Percentiles rank a stretch among this genome's conserved stretches.
Evolutionary conservation across 2,113 vertebrate genomes (phyloP).

Genomic region (Calyptomena viridis): DNA sequence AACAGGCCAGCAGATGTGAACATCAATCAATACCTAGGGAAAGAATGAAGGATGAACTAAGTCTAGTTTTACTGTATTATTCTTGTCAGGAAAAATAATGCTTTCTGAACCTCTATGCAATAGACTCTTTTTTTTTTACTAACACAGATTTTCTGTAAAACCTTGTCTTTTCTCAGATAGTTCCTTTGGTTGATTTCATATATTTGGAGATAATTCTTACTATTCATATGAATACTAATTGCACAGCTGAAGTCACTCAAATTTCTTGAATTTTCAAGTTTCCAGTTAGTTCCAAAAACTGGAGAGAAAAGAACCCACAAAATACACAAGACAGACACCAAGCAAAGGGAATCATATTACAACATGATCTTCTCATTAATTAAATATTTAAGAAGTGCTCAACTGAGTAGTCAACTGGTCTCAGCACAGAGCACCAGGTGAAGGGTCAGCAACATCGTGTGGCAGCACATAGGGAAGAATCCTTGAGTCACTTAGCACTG

Average conservation of each 20-base stretch:
- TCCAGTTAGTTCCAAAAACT: background rate
- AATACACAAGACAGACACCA: background rate
- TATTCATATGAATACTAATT: background rate
- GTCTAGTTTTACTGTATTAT: background rate
- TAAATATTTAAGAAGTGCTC: background rate
- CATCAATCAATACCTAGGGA: background rate
- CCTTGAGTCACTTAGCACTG: background rate
- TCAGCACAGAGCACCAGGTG: background rate
- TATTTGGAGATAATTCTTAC: background rate
- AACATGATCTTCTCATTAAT: background rate
- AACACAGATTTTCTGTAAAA: background rate
- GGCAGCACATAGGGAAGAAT: background rate
- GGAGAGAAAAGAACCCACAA: background rate
- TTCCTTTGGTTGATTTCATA: background rate
- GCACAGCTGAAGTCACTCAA: background rate
- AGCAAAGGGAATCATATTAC: background rate
- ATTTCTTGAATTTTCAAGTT: background rate
- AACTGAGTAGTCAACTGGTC: too few relatives aligned
- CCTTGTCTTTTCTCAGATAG: background rate
- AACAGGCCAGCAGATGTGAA: background rate
- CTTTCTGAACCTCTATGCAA: background rate
- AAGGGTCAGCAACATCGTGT: background rate
- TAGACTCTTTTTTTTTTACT: background rate
- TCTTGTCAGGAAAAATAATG: background rate
- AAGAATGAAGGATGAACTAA: background rate